These are phyloP conservation scores for Umimayanthus chanpuru DNA, from an alignment of 92 coral and sea anemone genomes.

Conservation along the genomic window DNA sequence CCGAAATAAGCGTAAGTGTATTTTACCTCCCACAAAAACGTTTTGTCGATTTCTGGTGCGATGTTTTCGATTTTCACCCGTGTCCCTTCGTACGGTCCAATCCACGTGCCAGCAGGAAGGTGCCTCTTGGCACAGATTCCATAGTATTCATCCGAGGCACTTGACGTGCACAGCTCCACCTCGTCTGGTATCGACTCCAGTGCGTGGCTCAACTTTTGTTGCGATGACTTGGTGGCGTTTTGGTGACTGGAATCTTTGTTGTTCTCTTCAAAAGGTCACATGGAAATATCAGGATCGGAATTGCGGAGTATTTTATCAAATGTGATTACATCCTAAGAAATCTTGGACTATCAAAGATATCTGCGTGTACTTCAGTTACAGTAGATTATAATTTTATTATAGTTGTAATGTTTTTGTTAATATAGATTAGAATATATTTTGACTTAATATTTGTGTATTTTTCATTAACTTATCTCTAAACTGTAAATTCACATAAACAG, in stretches of 20 bases:
- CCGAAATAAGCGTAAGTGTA: no score
- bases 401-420: no score
- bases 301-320: no score
- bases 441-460: no score
- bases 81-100: slow-evolving; percentile 98
- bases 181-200: slow-evolving; percentile 93
- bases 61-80: slow-evolving; percentile 77
- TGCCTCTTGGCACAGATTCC: slow-evolving; percentile 96
- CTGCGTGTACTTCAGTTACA: no score
- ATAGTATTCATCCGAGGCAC: slow-evolving; percentile 81
- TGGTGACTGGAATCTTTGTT: neutral
- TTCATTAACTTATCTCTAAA: no score
- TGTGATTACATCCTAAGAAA: no score
- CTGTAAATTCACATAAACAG: no score
- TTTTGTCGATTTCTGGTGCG: slow-evolving; percentile 73
- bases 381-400: no score
- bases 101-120: slow-evolving; percentile 98
- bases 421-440: no score
- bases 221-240: neutral
- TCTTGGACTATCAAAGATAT: no score
- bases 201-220: slow-evolving; percentile 72
- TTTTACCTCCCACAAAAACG: slow-evolving; percentile 97
- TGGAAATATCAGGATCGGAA: neutral
- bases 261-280: neutral
- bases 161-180: slow-evolving; percentile 90